A percentile compares a stretch with the other conserved stretches of the same genome.
phyloP scores from a whole-genome alignment of 2,113 vertebrate genomes.

The Garra rufa region DNA sequence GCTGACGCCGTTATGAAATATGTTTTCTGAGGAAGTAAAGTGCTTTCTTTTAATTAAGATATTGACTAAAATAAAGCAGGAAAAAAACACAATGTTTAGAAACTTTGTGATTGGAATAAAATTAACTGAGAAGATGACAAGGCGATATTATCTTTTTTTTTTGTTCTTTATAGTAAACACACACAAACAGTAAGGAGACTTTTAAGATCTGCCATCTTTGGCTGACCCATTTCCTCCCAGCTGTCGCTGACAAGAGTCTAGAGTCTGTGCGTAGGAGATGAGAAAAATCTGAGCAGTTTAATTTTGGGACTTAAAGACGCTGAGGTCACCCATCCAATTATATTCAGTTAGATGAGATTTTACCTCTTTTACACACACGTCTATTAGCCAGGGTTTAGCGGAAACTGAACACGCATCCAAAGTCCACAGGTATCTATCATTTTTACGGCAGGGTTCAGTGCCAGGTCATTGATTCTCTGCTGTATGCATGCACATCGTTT shows the following conservation, averaged over 20 bases:
- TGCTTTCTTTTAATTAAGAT: neutral
- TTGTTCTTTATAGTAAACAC: conserved; percentile 18
- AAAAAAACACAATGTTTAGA: neutral
- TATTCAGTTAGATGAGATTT: conserved; percentile 19
- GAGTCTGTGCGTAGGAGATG: neutral
- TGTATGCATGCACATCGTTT: neutral
- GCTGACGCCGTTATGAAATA: neutral
- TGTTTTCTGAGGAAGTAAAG: neutral
- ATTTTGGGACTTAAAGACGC: neutral
- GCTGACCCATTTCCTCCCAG: conserved; percentile 22
- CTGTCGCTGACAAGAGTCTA: conserved; percentile 12
- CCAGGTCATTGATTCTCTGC: conserved; percentile 6
- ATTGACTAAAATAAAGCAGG: neutral
- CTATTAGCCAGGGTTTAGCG: conserved; percentile 5
- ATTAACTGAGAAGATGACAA: neutral
- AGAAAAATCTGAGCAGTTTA: neutral
- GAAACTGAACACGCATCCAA: conserved; percentile 46
- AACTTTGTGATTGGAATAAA: neutral
- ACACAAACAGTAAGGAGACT: neutral
- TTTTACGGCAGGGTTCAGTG: conserved; percentile 25
- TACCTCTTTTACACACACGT: neutral
- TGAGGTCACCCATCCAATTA: conserved; percentile 24
- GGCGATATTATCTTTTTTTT: neutral
- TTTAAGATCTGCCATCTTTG: neutral
- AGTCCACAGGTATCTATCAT: conserved; percentile 42